Base-by-base conservation (phyloP, 2,797 vertebrate genomes). In the Fundulus diaphanus region DNA sequence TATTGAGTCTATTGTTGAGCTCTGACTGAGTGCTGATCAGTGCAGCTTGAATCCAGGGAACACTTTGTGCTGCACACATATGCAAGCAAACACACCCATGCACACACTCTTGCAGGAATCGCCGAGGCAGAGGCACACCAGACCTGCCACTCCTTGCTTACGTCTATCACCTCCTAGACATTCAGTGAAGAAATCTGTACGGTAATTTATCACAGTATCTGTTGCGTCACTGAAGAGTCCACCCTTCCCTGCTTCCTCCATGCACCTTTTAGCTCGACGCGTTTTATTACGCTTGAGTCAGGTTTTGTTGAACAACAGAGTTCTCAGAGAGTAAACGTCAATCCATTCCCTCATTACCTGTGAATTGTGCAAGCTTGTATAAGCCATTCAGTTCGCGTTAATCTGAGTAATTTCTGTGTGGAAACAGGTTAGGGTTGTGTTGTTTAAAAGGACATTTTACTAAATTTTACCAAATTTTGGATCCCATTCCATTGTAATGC, bases 101-200 rank as follows among this genome's bases (percentile, higher is more conserved):
- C 77, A 78, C 42, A 18, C 70, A 68, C 37, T 57, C 70, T 70
- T 65, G 24, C 65, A 29, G 52, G 33, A 56, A 57, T 22, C 31
- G 46, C 70, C 48, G 42, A 78, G 16, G 35, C 27, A 66, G 72
- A 79, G 61, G 74, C 82, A 86, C 35, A 76, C 68, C 81, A 86
- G 83, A 74, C 18, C 68, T 76, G 84, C 85, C 92, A 89, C 92
- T 89, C 90, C 92, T 84, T 85, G 66, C 67, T 82, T n/a, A 68
- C 29, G 20, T 35, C 5, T 83, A 54, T 63, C 73, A 76, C 77
- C 77, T 86, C 65, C 69, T 84, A 88, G 76, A 88, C 87, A 80
- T 77, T 85, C 66, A 73, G 81, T 93, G 87, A 90, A 88, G 92
- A 88, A 93, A 93, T 84, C 65, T 0, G 42, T 61, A 86, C 81